phyloP scores from a whole-genome alignment of 2,113 vertebrate species.

The Toxostoma redivivum region DNA sequence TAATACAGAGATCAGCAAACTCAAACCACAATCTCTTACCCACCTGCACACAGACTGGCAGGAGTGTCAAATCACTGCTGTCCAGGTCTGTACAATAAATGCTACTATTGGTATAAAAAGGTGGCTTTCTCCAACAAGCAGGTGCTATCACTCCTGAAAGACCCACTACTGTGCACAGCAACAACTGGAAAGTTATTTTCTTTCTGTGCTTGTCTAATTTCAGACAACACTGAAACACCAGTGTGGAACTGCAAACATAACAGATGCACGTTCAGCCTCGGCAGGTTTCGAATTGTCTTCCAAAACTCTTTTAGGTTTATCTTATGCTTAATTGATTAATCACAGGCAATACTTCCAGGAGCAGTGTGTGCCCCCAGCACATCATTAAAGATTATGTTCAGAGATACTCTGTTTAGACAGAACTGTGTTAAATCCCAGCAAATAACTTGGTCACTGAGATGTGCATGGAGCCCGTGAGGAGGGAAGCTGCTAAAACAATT shows the following conservation, averaged over 20 bases:
- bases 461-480: neutral
- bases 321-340: conserved; percentile 1
- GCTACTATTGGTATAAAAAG: neutral
- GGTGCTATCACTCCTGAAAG: neutral
- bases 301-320: neutral
- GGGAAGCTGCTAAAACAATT: neutral
- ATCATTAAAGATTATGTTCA: conserved; percentile 1
- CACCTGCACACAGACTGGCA: neutral
- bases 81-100: neutral
- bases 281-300: rapidly evolving
- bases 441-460: neutral
- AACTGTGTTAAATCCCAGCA: neutral
- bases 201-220: neutral
- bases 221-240: neutral
- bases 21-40: neutral
- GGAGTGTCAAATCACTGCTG: neutral
- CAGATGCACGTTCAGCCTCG: neutral
- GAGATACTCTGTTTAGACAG: conserved; percentile 9
- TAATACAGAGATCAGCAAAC: neutral
- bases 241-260: neutral
- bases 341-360: neutral
- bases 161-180: neutral
- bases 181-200: neutral
- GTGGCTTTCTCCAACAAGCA: neutral
- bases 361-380: neutral